Percentiles rank a stretch among this genome's conserved stretches.
These are phyloP conservation scores for Odontocerum albicorne DNA, from an alignment of 2,888 invertebrate genomes.

Conservation along the genomic window DNA sequence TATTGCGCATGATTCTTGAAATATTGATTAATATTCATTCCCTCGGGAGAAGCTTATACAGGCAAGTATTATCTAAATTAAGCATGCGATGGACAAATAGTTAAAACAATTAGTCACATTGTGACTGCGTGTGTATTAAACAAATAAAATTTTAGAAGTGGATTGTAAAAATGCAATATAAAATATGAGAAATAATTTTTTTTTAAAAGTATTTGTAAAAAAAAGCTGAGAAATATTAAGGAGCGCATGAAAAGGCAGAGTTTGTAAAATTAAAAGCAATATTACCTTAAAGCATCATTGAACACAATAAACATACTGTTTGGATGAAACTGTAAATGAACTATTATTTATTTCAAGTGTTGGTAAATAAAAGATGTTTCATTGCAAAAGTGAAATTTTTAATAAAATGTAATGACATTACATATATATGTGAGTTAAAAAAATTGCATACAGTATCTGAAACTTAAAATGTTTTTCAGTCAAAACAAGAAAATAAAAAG, in stretches of 20 bases:
- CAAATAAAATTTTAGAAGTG: not conserved
- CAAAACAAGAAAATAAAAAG: not conserved
- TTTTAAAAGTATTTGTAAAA: no score
- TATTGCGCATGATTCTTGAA: no score
- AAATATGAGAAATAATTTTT: not conserved
- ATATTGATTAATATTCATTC: no score
- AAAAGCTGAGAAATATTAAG: slow-evolving; percentile 7
- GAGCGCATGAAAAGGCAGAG: no score
- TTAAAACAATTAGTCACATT: not conserved
- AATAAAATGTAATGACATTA: slow-evolving; percentile 20
- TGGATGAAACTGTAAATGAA: slow-evolving; percentile 8
- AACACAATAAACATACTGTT: slow-evolving; percentile 1
- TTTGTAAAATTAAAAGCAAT: not conserved
- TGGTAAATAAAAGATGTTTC: slow-evolving; percentile 36
- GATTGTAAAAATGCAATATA: not conserved
- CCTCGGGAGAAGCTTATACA: not conserved
- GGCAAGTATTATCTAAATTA: not conserved
- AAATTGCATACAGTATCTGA: not conserved
- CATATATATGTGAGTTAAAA: slow-evolving; percentile 14
- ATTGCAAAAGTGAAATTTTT: slow-evolving; percentile 30
- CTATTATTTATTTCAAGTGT: no score
- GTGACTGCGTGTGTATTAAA: not conserved
- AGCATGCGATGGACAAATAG: not conserved
- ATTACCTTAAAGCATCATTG: slow-evolving; percentile 19
- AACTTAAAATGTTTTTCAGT: not conserved